Conservation (phyloP, 2,113 vertebrate species). For the Saguinus midas region DNA sequence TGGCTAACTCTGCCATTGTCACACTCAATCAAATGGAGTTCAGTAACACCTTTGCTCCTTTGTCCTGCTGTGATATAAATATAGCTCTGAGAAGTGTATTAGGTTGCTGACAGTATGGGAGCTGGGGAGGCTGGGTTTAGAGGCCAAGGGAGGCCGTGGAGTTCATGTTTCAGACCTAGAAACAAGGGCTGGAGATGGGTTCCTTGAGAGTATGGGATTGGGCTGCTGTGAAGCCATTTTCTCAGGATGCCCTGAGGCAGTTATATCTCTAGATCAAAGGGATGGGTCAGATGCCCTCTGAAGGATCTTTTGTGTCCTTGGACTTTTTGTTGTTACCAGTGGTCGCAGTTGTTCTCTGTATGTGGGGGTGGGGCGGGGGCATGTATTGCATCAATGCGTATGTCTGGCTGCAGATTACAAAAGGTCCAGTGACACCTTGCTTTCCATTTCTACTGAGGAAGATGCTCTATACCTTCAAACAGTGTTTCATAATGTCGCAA, state of each 20-base stretch:
- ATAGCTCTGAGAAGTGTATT: constrained; percentile 32
- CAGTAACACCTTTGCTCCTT: constrained; percentile 46
- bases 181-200: not conserved
- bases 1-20: constrained; percentile 16
- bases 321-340: not conserved
- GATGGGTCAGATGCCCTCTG: not conserved
- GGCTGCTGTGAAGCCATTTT: not conserved
- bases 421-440: not conserved
- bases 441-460: not conserved
- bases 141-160: not conserved
- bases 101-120: not conserved
- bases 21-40: constrained; percentile 11
- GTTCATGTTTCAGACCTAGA: not conserved
- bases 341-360: not conserved
- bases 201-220: not conserved
- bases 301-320: not conserved
- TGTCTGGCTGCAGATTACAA: not conserved
- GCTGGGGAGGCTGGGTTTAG: not conserved
- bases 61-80: constrained; percentile 30
- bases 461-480: not conserved
- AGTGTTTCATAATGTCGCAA: not conserved
- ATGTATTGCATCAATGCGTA: rapidly evolving
- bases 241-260: not conserved
- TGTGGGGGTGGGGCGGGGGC: too few species aligned
- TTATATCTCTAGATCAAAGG: not conserved